Conservation (phyloP, 1,140 invertebrate genomes). For the Mercenaria mercenaria region DNA sequence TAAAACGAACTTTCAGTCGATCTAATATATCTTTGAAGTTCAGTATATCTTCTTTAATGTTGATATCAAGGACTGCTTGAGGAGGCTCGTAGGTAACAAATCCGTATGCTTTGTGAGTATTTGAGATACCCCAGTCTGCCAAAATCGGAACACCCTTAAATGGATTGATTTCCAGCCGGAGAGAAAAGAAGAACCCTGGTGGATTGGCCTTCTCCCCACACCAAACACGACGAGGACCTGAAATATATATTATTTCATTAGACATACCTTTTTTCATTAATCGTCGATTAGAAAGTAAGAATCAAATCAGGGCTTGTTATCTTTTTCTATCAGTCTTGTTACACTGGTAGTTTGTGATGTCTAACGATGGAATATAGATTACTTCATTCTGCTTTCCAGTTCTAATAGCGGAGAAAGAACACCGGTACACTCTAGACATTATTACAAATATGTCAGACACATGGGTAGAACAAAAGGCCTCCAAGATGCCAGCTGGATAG, state of each 20-base stretch:
- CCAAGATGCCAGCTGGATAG: no score
- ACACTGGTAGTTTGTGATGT: no score
- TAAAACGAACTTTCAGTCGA: not conserved
- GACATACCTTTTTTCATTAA: not conserved
- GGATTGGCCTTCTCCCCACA: slow-evolving; percentile 58
- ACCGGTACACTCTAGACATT: no score
- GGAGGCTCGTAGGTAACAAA: not conserved
- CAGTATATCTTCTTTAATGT: not conserved
- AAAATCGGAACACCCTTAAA: slow-evolving; percentile 55
- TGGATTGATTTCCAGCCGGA: slow-evolving; percentile 1
- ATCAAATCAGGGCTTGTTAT: no score
- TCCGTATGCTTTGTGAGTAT: not conserved
- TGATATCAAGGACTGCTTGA: not conserved
- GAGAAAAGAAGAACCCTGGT: slow-evolving; percentile 48
- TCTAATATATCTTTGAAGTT: not conserved
- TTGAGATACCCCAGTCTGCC: not conserved
- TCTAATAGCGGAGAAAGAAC: no score
- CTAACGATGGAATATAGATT: no score
- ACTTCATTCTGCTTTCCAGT: no score
- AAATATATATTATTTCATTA: not conserved
- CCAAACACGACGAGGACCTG: slow-evolving; percentile 1
- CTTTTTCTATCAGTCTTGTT: no score
- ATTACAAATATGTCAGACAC: no score
- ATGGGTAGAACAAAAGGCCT: no score
- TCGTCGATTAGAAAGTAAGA: not conserved